Evolutionary conservation across 2,888 invertebrate species (phyloP), one percentile per base, ranked within the genome.

Genomic region (Nebria brevicollis): DNA sequence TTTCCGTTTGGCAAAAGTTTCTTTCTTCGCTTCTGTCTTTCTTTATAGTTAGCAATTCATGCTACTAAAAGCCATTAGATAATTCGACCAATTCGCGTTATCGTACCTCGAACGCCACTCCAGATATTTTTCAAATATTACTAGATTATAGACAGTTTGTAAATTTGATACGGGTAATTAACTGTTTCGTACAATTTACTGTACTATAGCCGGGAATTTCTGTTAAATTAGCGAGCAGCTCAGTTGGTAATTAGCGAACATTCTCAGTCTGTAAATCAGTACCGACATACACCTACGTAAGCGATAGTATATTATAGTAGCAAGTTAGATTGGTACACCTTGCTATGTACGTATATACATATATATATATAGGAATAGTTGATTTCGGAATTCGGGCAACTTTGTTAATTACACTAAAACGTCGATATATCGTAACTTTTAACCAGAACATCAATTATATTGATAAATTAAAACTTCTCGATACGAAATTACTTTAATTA

Each of bases 371-470:
- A 54, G 54, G 64, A 34, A 34, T 26, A 77, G 77, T 72, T 77
- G 54, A 77, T 77, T 77, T 70, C 26, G 77, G 72, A 77, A 54
- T 54, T 54, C 54, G 54, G 3, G 72, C 34, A 77, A 77, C 77
- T 77, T 77, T 72, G 25, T 54, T 64, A 77, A 77, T 77, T 77
- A 54, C 7, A 54, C 54, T 54, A 54, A 54, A 54, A 54, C 54
- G 54, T 54, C 54, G 54, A 54, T 54, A 77, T 64, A 43, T 43
- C 64, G 54, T 42, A 77, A 77, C 77, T 77, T 77, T 77, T 77
- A 77, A 77, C 54, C 77, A 54, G 72, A 77, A 72, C 72, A 77
- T 77, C 77, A 77, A 77, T 77, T 77, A 77, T 77, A 77, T 43
- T 20, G 73, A 73, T 42, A 42, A 41, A 73, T 73, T 13, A n/a